Base-by-base conservation (phyloP, 2,113 vertebrate species). In the Urocynchramus pylzowi region DNA sequence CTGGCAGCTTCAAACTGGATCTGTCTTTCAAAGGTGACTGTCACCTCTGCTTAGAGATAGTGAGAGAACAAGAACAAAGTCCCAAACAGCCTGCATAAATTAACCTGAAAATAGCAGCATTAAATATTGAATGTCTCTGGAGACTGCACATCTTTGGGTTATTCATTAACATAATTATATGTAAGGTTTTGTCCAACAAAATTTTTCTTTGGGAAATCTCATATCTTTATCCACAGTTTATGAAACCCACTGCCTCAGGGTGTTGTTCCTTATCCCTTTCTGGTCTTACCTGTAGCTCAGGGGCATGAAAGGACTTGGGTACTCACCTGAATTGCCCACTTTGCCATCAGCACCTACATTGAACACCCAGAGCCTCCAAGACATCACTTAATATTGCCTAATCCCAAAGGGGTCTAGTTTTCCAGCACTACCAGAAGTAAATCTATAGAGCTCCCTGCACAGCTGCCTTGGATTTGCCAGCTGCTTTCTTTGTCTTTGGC, bases 101-200 rank as follows among this genome's bases (percentile, higher is more conserved):
- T 82, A 90, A 69, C 82, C 79, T 96, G 70, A 89, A 98, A 98
- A 97, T 94, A 98, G 93, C 75, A 95, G 49, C 79, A 91, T 89
- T 97, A 80, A 96, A 97, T 96, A 71, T 84, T 92, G 92, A 97
- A 97, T 95, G 64, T 39, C 94, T 97, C 92, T 96, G 80, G 89
- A 95, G 87, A 86, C 42, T 87, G 42, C 28, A 69, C 9, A 27
- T 57, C 92, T 95, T 95, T 86, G 67, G 73, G 75, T 96, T 97
- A 96, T 94, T 98, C 87, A 92, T 78, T 93, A 95, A 68, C 61
- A 76, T 94, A 96, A 93, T 96, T 95, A 44, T 76, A 87, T 59
- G 77, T 90, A 49, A 47, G 57, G 52, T 80, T 95, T 68, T 95
- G 47, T 91, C 73, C 88, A 93, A 93, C 33, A 87, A 73, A 33